A percentile compares a stretch with the other conserved stretches of the same genome.
These are phyloP conservation scores for Myathropa florea DNA, from an alignment of 2,888 invertebrate genomes.

Conservation along the genomic window DNA sequence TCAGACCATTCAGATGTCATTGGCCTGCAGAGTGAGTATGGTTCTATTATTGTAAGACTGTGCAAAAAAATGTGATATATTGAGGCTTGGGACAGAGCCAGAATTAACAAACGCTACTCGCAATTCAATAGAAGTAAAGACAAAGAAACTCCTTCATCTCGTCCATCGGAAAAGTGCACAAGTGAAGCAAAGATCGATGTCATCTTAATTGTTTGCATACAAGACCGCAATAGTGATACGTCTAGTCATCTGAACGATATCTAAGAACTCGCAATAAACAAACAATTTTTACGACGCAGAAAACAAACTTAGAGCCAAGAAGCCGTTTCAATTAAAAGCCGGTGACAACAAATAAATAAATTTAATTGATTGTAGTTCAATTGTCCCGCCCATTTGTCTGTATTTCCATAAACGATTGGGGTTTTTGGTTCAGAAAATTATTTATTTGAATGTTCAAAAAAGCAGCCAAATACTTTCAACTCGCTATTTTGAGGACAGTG, in stretches of 20 bases:
- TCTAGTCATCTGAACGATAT: not conserved
- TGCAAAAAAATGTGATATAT: no score
- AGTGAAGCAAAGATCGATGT: not conserved
- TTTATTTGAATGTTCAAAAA: not conserved
- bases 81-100: no score
- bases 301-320: not conserved
- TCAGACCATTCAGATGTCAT: no score
- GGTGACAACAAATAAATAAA: not conserved
- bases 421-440: not conserved
- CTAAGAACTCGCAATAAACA: no score
- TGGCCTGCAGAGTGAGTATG: no score
- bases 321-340: not conserved
- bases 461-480: not conserved
- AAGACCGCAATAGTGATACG: not conserved
- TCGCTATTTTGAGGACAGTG: not conserved
- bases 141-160: no score
- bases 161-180: no score
- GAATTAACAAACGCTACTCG: no score
- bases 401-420: not conserved
- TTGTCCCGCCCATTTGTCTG: not conserved
- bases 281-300: not conserved
- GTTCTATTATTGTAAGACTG: no score
- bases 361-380: constrained; percentile 8
- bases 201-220: not conserved
- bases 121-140: no score